Base-by-base conservation (phyloP, 2,113 vertebrate species). In the Syngnathus scovelli region DNA sequence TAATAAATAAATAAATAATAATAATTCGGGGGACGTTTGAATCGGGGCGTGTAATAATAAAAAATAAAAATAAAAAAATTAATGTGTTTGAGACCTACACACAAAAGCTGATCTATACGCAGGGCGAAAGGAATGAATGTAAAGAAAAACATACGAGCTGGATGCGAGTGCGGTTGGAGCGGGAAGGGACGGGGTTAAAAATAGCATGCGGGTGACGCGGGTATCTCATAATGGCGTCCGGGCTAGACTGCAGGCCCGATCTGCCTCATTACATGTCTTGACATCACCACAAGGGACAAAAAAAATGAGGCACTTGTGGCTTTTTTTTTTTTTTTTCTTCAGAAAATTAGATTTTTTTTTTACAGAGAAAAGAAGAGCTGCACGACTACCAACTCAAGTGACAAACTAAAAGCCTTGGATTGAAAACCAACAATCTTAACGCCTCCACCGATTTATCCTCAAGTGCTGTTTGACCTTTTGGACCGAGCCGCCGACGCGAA, bases 161-260 rank as follows among this genome's bases (percentile, higher is more conserved):
- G n/a, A 62, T 74, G 69, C 71, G 73, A 65, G 72, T 77, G 70
- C 54, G 79, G 76, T 77, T 71, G 51, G 67, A 69, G 64, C 59
- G 62, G 71, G 70, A 74, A 76, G 79, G 69, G 72, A 76, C 76
- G 72, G 27, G 61, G 71, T 81, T 89, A 84, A 84, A 90, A 89
- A 86, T 89, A 90, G 78, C 67, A 51, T 68, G 75, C 6, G 72
- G 72, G 86, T 75, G 79, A 72, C 61, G 61, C 55, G 83, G 81
- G 74, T 85, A 82, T 88, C 78, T 78, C 71, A 69, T 85, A 87
- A 85, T 87, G 85, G 83, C 73, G 85, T 87, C 78, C 76, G 72
- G 83, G 73, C 82, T 64, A 71, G 69, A 75, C 76, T 73, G 68
- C 68, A 68, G 64, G 64, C 77, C 66, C 62, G 74, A 75, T 75